Evolutionary conservation across 2,888 invertebrate genomes (phyloP), one percentile per base, ranked within the genome.

Genomic region (Beris chalybata): DNA sequence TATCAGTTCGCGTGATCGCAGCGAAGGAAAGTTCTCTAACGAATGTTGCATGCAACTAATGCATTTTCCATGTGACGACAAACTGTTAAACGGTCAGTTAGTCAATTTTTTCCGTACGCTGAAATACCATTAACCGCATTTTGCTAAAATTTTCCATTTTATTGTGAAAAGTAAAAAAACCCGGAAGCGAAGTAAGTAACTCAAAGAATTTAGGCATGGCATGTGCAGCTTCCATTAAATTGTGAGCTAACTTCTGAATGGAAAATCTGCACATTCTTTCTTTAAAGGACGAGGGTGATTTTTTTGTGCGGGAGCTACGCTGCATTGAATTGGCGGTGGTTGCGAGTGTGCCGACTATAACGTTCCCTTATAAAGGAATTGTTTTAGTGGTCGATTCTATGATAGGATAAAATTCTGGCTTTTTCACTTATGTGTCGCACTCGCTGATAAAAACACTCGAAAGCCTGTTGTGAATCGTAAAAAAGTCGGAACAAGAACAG

Each of bases 1-100:
- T 59, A 48, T 59, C 58, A 59, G 58, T 59, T 59, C 47, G 58
- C 58, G 58, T 59, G 58, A 31, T 13, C 22, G n/a, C 47, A 54
- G n/a, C 12, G 54, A 54, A 54, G 31, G 3, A 31, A 59, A 59
- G 31, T 31, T 5, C 31, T 30, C 13, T 12, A 53, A 12, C 11
- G 30, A 31, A 9, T 53, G 13, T 59, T 29, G 52, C 61, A 38
- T 61, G 61, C 52, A 43, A 11, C n/a, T 47, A 13, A 7, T 47
- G 13, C 31, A 31, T 13, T n/a, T 31, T 31, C 15, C 15, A 11
- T 30, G 31, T 12, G 45, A 44, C 31, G 29, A 31, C 47, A 30
- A 59, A 52, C 52, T 52, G 50, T 43, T 52, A 50, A 61, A 22
- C 43, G 61, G 52, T 38, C 32, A 47, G 61, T 61, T 52, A 61